A percentile compares a stretch with the other conserved stretches of the same genome.
Evolutionary conservation across 64 coral and sea anemone genomes (phyloP).

Genomic region (Actinia tenebrosa): DNA sequence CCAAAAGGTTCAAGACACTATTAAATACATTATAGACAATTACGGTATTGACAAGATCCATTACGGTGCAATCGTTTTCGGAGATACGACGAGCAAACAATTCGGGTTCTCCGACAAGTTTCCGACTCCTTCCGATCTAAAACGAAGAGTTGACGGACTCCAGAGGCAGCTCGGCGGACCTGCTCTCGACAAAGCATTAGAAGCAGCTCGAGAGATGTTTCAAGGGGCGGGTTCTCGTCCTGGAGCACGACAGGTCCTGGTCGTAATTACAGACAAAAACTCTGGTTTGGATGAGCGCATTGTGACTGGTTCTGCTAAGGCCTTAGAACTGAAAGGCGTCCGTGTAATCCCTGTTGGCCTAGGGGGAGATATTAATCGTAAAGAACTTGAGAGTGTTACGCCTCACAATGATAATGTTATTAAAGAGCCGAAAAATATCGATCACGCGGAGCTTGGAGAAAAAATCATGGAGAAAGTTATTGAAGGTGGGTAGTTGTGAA

Average conservation of each 20-base stretch:
- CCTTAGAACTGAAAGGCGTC: constrained; percentile 35
- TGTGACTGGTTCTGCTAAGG: constrained; percentile 26
- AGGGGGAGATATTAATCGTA: constrained; percentile 35
- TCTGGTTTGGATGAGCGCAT: constrained; percentile 34
- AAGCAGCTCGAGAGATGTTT: constrained; percentile 19
- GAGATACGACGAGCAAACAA: neutral
- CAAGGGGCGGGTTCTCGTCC: neutral
- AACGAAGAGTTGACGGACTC: constrained; percentile 18
- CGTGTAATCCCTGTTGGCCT: constrained; percentile 65
- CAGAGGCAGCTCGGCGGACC: neutral
- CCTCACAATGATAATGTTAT: constrained; percentile 38
- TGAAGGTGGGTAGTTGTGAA: constrained; percentile 6
- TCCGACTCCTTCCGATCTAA: constrained; percentile 5
- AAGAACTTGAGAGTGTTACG: constrained; percentile 47
- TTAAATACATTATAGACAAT: constrained; percentile 46
- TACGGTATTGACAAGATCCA: constrained; percentile 61
- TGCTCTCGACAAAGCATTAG: constrained; percentile 30
- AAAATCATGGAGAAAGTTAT: constrained; percentile 58
- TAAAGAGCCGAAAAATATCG: neutral
- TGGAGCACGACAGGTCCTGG: constrained; percentile 26
- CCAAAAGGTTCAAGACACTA: constrained; percentile 43
- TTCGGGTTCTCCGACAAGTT: constrained; percentile 47
- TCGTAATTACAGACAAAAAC: constrained; percentile 67
- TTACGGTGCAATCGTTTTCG: constrained; percentile 66
- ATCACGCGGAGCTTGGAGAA: constrained; percentile 40